These are phyloP conservation scores for Formica selysi DNA, from an alignment of 1,140 invertebrate species.

Conservation along the genomic window DNA sequence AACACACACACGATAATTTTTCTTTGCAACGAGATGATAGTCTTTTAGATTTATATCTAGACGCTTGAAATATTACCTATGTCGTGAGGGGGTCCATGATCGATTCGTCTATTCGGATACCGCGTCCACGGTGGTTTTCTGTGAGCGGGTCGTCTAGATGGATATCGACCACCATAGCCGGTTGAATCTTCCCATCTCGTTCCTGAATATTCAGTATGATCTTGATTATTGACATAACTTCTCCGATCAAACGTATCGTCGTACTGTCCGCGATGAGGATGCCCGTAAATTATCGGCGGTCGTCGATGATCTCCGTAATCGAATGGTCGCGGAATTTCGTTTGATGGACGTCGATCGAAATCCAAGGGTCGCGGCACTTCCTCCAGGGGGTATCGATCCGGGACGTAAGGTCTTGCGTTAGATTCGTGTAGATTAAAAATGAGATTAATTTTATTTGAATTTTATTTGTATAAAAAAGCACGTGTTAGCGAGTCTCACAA, in stretches of 20 bases:
- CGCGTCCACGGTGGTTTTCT: slow-evolving; percentile 41
- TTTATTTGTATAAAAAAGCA: background rate
- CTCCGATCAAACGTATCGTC: slow-evolving; percentile 28
- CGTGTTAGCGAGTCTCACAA: background rate
- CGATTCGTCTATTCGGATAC: slow-evolving; percentile 69
- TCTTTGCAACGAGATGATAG: background rate
- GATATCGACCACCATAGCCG: slow-evolving; percentile 25
- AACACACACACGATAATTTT: background rate
- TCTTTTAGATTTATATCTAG: background rate
- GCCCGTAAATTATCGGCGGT: background rate
- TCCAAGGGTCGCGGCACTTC: slow-evolving; percentile 44
- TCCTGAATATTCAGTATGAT: background rate
- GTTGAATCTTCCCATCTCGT: slow-evolving; percentile 33
- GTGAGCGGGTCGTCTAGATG: slow-evolving; percentile 32
- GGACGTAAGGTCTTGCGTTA: slow-evolving; percentile 37
- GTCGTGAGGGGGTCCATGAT: slow-evolving; percentile 56
- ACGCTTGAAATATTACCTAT: slow-evolving; percentile 60
- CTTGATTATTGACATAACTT: slow-evolving; percentile 12
- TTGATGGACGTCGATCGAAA: slow-evolving; percentile 50
- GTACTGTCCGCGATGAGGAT: slow-evolving; percentile 1
- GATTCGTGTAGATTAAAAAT: slow-evolving; percentile 22
- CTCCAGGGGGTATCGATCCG: slow-evolving; percentile 51
- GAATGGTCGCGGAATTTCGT: slow-evolving; percentile 49
- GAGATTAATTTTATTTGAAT: background rate
- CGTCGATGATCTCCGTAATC: slow-evolving; percentile 45